Base-by-base conservation (phyloP, 2,888 invertebrate species). In the Xanthia togata region DNA sequence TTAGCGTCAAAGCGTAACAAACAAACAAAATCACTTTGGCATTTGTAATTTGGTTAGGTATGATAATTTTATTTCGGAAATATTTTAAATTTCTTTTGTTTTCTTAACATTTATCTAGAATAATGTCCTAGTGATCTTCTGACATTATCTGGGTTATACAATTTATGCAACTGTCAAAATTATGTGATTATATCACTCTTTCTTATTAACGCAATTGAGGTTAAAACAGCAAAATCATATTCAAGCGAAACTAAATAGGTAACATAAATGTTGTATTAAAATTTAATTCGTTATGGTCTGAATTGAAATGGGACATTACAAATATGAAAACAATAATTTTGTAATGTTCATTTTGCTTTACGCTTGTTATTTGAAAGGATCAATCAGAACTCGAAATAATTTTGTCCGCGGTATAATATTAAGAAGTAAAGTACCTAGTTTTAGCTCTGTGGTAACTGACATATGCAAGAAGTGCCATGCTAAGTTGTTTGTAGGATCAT, bases 241-340 rank as follows among this genome's bases (percentile, higher is more conserved):
- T 53, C 57, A 20, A 64, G 75, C 71, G 69, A 44, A 79, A 71
- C 71, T 64, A 83, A 83, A 75, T 44, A 50, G 23, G 50, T 50
- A 79, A 59, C 41, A 53, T 57, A 70, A 59, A 83, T 83, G 31
- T 75, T 75, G 41, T 69, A 70, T 62, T 76, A 72, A 20, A 31
- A 47, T 73, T 64, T 44, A 62, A 79, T 75, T 69, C 63, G 72
- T 23, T 26, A 65, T 59, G 55, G 72, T 71, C 12, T 31, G 53
- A 79, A 72, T 72, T 71, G 64, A 69, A 62, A 64, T 57, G 35
- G 38, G 63, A 79, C 20, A 63, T 67, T 70, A 63, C 67, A 83
- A 74, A 79, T n/a, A n/a, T 75, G 5, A 35, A 64, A 62, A 71
- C 31, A 64, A 23, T 50, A 69, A 41, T 69, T 77, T 55, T 53